Evolutionary conservation across 2,113 vertebrate genomes (phyloP).

Genomic region (Brachyistius frenatus): DNA sequence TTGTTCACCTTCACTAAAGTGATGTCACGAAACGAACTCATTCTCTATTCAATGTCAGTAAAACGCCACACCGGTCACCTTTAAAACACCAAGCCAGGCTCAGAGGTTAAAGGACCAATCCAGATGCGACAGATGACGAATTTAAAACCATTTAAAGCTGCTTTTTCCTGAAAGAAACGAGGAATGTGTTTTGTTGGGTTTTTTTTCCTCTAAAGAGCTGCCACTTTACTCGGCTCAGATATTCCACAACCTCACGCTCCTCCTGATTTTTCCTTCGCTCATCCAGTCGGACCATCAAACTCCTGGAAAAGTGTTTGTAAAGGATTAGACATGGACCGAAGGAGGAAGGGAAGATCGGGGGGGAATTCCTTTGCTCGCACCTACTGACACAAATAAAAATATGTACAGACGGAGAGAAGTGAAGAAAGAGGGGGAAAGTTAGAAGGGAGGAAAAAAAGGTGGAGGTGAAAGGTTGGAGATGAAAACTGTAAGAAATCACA

Average conservation of each 20-base stretch:
- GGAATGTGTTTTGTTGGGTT: conserved; percentile 13
- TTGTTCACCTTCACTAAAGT: neutral
- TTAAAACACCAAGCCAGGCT: neutral
- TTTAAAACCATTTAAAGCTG: conserved; percentile 6
- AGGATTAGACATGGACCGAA: conserved; percentile 52
- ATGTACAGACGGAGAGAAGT: neutral
- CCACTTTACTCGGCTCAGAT: conserved; percentile 46
- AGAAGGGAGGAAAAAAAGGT: too few species aligned
- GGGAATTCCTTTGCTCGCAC: conserved; percentile 46
- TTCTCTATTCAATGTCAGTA: neutral
- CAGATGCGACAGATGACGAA: conserved; percentile 31
- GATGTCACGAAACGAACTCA: neutral
- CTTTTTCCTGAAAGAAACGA: conserved; percentile 23
- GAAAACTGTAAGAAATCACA: too few species aligned
- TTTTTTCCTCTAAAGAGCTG: conserved; percentile 34
- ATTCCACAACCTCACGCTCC: conserved; percentile 38
- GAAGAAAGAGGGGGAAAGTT: too few species aligned
- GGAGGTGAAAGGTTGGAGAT: too few species aligned
- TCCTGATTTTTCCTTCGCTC: neutral
- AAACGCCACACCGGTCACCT: neutral
- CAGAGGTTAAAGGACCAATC: neutral
- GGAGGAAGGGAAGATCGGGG: neutral
- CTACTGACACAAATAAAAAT: neutral
- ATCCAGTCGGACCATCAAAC: conserved; percentile 8
- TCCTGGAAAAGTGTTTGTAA: conserved; percentile 55